Evolutionary conservation across 2,888 invertebrate genomes (phyloP), one percentile per base, ranked within the genome.

Genomic region (Abrostola triplasia): DNA sequence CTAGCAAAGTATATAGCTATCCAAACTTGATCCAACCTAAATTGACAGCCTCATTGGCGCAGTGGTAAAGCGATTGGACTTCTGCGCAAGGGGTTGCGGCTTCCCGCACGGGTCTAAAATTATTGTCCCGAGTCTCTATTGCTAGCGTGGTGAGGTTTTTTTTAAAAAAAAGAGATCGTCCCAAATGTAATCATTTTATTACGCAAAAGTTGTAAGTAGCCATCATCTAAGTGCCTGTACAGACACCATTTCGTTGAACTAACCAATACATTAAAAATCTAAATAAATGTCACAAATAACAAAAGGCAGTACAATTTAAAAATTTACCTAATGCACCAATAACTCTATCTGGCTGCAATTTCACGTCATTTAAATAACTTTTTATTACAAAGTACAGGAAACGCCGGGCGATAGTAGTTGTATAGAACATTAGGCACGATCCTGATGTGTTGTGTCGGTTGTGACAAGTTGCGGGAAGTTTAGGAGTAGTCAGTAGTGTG

Each of bases 341-440:
- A 69, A 78, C 73, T 75, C 62, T 60, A 76, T 76, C 70, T 68
- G 9, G 11, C 52, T 38, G 53, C 67, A 78, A 76, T 79, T 79
- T 75, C 70, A 73, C 57, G 63, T 60, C 61, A 64, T 79, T 77
- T 66, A 67, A 75, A 79, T 68, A 70, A 68, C 56, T 57, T 54
- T 65, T 65, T 67, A 54, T 67, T 67, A 80, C 73, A 77, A 81
- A 64, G 61, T 56, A 72, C 81, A 74, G 81, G 80, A 82, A 76
- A 67, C 59, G 68, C 52, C 56, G 59, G 50, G 70, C 54, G 60
- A 58, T 69, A 52, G 36, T 49, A 36, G 51, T 65, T 71, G 73
- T 79, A 79, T 72, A 75, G 79, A 64, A 78, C 81, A 81, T 81
- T 82, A 79, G 68, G 70, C 76, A 74, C 63, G 57, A 35, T 11